These are phyloP conservation scores for Pemphigus obesinymphae DNA, from an alignment of 1,140 invertebrate species.

Conservation along the genomic window DNA sequence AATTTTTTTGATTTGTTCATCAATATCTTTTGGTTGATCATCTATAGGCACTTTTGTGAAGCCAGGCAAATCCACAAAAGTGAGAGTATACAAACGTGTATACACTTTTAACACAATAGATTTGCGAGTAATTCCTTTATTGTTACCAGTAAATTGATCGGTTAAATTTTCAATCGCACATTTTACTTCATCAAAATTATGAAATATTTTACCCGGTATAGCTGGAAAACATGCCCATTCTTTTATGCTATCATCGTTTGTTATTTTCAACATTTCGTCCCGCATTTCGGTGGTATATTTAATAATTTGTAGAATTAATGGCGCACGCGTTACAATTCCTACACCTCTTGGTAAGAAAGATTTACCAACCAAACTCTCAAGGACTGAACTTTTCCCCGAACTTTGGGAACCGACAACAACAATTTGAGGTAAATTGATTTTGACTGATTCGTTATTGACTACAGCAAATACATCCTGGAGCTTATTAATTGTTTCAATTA, in stretches of 20 bases:
- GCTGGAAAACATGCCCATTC: constrained; percentile 72
- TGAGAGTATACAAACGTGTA: constrained; percentile 79
- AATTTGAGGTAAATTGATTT: constrained; percentile 44
- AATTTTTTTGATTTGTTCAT: constrained; percentile 87
- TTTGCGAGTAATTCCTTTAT: constrained; percentile 67
- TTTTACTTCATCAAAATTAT: constrained; percentile 64
- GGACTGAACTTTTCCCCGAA: constrained; percentile 47
- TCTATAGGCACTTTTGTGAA: constrained; percentile 93
- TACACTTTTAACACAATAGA: constrained; percentile 70
- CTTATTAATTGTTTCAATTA: constrained; percentile 44
- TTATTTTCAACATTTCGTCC: constrained; percentile 49
- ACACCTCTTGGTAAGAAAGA: constrained; percentile 45
- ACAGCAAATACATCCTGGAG: constrained; percentile 45
- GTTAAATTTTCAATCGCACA: constrained; percentile 73
- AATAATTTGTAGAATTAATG: constrained; percentile 44
- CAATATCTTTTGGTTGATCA: constrained; percentile 90
- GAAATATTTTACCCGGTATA: constrained; percentile 62
- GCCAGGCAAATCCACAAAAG: constrained; percentile 91
- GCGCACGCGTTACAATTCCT: constrained; percentile 45
- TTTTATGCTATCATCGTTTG: constrained; percentile 64
- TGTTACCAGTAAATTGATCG: constrained; percentile 63
- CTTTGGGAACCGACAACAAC: constrained; percentile 51
- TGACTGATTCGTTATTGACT: constrained; percentile 18
- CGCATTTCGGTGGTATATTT: constrained; percentile 1
- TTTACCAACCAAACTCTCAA: constrained; percentile 45